A percentile compares a stretch with the other conserved stretches of the same genome.
Conservation (phyloP, 2,888 invertebrate genomes). For the Nipponacmea schrenckii region DNA sequence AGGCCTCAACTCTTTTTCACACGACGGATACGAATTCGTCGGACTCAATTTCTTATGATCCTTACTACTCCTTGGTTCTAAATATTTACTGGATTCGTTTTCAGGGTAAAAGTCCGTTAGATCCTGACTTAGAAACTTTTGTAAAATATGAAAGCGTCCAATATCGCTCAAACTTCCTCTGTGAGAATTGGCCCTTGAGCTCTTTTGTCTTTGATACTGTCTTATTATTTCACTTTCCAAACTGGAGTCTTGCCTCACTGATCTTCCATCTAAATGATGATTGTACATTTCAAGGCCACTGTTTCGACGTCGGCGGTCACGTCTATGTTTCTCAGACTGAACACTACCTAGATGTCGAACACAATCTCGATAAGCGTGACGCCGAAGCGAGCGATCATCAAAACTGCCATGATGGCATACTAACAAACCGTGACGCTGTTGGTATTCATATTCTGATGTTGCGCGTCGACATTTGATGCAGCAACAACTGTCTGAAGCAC, state of each 20-base stretch:
- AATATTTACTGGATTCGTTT: background rate
- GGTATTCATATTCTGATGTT: background rate
- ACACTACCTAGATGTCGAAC: background rate
- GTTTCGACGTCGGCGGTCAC: background rate
- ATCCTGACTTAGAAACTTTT: background rate
- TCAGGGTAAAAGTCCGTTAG: background rate
- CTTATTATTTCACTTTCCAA: background rate
- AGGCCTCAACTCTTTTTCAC: background rate
- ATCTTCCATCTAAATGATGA: conserved; percentile 4
- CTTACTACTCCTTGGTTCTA: background rate
- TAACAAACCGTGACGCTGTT: background rate
- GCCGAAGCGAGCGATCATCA: background rate
- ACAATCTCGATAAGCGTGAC: background rate
- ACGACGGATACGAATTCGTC: background rate
- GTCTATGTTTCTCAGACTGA: background rate
- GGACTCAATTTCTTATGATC: background rate
- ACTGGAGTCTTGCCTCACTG: conserved; percentile 1
- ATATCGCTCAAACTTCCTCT: background rate
- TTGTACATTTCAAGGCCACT: too few relatives aligned
- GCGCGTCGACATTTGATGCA: background rate
- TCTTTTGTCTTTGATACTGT: background rate
- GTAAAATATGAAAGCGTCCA: background rate
- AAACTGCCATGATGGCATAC: background rate
- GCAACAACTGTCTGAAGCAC: too few relatives aligned
- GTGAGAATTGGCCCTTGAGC: background rate